Evolutionary conservation across 2,113 vertebrate genomes (phyloP).

Genomic region (Saguinus midas): DNA sequence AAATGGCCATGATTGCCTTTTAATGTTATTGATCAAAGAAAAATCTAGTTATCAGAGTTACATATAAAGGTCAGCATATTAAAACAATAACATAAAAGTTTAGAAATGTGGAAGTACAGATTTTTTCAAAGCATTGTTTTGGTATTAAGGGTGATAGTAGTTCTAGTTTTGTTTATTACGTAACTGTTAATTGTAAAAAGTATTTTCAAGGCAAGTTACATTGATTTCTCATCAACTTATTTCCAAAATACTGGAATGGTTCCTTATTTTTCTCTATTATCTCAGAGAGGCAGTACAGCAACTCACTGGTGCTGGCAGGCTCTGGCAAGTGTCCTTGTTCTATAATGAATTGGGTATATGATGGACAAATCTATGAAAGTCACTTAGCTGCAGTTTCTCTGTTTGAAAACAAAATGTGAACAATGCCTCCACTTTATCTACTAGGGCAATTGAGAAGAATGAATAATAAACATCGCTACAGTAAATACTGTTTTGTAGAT

Average conservation of each 20-base stretch:
- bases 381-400: conserved; percentile 23
- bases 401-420: conserved; percentile 7
- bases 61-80: not conserved
- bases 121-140: not conserved
- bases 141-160: not conserved
- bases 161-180: not conserved
- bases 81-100: conserved; percentile 10
- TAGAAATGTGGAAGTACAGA: not conserved
- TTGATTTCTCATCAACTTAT: conserved; percentile 31
- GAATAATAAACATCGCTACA: not conserved
- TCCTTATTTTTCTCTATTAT: not conserved
- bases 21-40: not conserved
- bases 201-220: not conserved
- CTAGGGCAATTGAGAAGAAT: not conserved
- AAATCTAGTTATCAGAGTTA: not conserved
- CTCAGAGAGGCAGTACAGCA: not conserved
- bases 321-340: not conserved
- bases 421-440: not conserved
- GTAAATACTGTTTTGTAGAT: not conserved
- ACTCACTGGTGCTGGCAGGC: not conserved
- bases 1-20: not conserved
- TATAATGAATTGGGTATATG: not conserved
- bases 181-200: conserved; percentile 28
- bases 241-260: not conserved
- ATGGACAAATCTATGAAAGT: not conserved